Evolutionary conservation across 2,888 invertebrate genomes (phyloP).

Genomic region (Congeria kusceri): DNA sequence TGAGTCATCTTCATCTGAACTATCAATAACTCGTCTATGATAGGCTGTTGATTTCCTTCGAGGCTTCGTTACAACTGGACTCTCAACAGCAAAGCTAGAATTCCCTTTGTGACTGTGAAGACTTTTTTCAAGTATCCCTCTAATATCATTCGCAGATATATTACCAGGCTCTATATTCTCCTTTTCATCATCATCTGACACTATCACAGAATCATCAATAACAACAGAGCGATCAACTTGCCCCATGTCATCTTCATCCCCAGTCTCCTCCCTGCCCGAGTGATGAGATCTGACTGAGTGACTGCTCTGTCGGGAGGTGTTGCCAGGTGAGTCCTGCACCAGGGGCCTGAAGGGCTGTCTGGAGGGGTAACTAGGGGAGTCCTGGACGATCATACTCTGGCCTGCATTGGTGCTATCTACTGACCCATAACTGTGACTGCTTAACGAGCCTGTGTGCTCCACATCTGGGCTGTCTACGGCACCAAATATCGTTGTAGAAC

Average conservation of each 20-base stretch:
- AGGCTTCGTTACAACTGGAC: constrained; percentile 31
- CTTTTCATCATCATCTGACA: constrained; percentile 48
- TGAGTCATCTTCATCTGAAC: constrained; percentile 69
- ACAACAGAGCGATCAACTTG: constrained; percentile 8
- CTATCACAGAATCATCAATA: constrained; percentile 44
- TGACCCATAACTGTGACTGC: too few species aligned
- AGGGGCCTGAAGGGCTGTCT: constrained; percentile 16
- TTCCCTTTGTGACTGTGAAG: constrained; percentile 35
- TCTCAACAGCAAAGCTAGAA: constrained; percentile 11
- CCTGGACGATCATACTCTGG: too few species aligned
- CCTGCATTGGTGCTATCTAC: too few species aligned
- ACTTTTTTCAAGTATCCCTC: constrained; percentile 53
- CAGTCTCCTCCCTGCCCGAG: constrained; percentile 3
- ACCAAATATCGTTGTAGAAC: constrained; percentile 22
- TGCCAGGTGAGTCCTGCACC: constrained; percentile 40
- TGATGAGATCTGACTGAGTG: constrained; percentile 4
- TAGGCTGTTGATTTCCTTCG: constrained; percentile 44
- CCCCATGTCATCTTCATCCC: constrained; percentile 10
- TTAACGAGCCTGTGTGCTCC: background rate
- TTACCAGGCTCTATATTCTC: constrained; percentile 29
- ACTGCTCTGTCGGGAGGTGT: background rate
- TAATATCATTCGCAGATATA: constrained; percentile 46
- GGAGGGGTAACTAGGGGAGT: constrained; percentile 8
- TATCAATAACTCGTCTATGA: constrained; percentile 64
- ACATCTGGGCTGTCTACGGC: constrained; percentile 31